phyloP scores from a whole-genome alignment of 2,113 vertebrate species.

The Collichthys lucidus region DNA sequence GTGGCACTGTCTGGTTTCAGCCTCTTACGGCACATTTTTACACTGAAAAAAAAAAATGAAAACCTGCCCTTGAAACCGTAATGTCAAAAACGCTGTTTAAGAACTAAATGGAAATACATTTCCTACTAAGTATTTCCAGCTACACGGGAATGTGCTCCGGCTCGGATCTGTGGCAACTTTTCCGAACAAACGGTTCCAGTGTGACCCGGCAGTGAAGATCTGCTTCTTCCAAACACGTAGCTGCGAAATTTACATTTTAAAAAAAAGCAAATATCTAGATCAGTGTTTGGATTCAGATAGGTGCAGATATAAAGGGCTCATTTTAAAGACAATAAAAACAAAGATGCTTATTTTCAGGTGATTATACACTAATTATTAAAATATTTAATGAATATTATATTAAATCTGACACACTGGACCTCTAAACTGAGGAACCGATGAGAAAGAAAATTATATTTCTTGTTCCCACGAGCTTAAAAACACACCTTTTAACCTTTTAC shows the following conservation, averaged over 20 bases:
- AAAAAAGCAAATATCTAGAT: too few species aligned
- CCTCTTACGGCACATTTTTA: conserved; percentile 47
- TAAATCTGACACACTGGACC: too few species aligned
- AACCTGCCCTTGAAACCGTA: conserved; percentile 62
- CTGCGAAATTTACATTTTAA: too few species aligned
- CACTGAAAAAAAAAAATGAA: conserved; percentile 15
- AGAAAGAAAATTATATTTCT: conserved; percentile 10
- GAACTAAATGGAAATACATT: conserved; percentile 49
- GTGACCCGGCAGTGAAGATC: too few species aligned
- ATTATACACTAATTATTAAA: too few species aligned
- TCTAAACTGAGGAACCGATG: background rate
- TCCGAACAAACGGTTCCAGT: background rate
- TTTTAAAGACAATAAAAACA: too few species aligned
- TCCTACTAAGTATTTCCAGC: conserved; percentile 18
- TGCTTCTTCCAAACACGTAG: too few species aligned
- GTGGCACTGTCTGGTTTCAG: conserved; percentile 45
- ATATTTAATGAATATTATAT: too few species aligned
- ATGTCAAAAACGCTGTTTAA: conserved; percentile 55
- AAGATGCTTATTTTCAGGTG: too few species aligned
- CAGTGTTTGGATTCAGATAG: too few species aligned
- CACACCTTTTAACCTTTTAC: background rate
- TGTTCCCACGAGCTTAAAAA: background rate
- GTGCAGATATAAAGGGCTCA: too few species aligned
- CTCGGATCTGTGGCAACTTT: conserved; percentile 4
- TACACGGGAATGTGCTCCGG: background rate